Evolutionary conservation across 2,113 vertebrate genomes (phyloP).

Genomic region (Cygnus buccinator): DNA sequence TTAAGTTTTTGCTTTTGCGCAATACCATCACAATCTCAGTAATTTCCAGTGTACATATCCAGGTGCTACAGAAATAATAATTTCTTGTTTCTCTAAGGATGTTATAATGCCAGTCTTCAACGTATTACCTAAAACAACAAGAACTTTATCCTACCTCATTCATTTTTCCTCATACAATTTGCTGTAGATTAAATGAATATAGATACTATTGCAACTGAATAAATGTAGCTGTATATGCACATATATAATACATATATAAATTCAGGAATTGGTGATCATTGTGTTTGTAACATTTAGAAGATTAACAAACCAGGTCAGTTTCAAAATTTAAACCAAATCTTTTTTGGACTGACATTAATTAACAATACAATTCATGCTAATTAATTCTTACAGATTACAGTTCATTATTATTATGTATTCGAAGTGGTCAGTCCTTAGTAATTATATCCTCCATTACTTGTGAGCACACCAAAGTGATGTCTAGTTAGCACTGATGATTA

Average conservation of each 20-base stretch:
- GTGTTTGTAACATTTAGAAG: background rate
- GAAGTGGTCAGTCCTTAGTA: background rate
- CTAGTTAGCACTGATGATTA: background rate
- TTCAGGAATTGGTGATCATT: background rate
- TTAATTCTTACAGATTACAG: background rate
- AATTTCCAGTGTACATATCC: background rate
- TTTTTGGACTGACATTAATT: background rate
- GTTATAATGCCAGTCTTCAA: background rate
- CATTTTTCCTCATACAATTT: background rate
- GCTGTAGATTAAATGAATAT: background rate
- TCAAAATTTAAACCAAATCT: background rate
- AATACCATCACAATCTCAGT: background rate
- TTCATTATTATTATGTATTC: background rate
- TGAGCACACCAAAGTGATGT: background rate
- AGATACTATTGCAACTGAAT: background rate
- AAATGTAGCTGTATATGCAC: too few species aligned
- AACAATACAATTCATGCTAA: background rate
- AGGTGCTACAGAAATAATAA: background rate
- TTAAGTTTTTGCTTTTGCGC: background rate
- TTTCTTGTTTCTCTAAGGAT: background rate
- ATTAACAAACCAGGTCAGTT: background rate
- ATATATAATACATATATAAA: too few species aligned
- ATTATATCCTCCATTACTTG: background rate
- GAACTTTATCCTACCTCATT: background rate
- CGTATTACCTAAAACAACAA: background rate